phyloP scores from a whole-genome alignment of 2,888 invertebrate species.

The Flexamia atlantica region DNA sequence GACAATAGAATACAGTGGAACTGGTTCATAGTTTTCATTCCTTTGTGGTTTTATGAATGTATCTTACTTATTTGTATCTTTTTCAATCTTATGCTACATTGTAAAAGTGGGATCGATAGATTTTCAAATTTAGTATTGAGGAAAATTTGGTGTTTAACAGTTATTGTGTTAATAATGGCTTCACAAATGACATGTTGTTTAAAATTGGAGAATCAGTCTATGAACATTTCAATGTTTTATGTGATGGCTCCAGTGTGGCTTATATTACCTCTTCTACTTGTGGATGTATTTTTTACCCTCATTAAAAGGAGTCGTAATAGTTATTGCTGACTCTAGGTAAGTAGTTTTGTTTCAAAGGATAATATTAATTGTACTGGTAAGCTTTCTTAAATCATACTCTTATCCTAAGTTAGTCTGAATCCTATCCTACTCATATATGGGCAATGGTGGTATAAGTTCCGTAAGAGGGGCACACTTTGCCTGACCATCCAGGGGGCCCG shows the following conservation, averaged over 20 bases:
- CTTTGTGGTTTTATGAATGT: constrained; percentile 95
- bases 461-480: too few species aligned
- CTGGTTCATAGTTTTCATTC: constrained; percentile 96
- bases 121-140: constrained; percentile 74
- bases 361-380: too few species aligned
- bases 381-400: too few species aligned
- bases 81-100: constrained; percentile 92
- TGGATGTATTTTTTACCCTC: constrained; percentile 86
- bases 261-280: constrained; percentile 84
- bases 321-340: constrained; percentile 64
- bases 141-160: constrained; percentile 84
- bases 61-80: constrained; percentile 92
- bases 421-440: too few species aligned
- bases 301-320: constrained; percentile 72
- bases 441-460: too few species aligned
- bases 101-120: constrained; percentile 82
- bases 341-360: background rate
- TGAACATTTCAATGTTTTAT: constrained; percentile 86
- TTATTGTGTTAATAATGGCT: constrained; percentile 89
- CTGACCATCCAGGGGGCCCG: too few species aligned
- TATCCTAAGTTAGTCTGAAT: too few species aligned
- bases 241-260: constrained; percentile 94
- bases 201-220: constrained; percentile 86
- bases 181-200: constrained; percentile 93
- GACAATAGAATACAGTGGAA: constrained; percentile 95